A percentile compares a stretch with the other conserved stretches of the same genome.
Conservation (phyloP, 2,113 vertebrate species). For the Guaruba guarouba region DNA sequence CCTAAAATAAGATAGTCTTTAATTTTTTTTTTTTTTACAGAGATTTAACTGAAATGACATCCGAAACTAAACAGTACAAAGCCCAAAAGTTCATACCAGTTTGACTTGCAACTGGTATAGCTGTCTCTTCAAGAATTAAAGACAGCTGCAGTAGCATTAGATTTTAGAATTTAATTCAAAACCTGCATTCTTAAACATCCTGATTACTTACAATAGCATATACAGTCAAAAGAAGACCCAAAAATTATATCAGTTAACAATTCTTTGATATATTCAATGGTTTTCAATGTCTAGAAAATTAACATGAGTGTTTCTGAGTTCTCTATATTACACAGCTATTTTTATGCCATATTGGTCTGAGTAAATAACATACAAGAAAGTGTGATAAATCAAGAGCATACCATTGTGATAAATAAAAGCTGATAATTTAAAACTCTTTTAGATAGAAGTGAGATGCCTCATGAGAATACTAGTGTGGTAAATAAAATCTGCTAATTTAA, state of each 20-base stretch:
- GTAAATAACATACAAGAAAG: conserved; percentile 31
- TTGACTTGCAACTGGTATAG: not conserved
- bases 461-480: conserved; percentile 60
- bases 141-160: not conserved
- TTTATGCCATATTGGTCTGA: not conserved
- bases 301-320: not conserved
- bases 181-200: not conserved
- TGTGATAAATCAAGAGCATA: conserved; percentile 47
- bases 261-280: not conserved
- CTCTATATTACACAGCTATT: conserved; percentile 11
- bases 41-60: not conserved
- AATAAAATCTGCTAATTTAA: conserved; percentile 79
- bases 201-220: not conserved
- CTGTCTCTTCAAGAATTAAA: not conserved
- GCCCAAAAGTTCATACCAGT: not conserved
- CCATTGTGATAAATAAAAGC: conserved; percentile 75
- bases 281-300: not conserved
- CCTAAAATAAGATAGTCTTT: not conserved
- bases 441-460: conserved; percentile 59
- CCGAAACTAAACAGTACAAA: not conserved
- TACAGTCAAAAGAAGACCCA: not conserved
- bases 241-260: not conserved
- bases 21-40: not conserved
- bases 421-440: conserved; percentile 78
- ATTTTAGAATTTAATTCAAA: not conserved